phyloP scores from a whole-genome alignment of 2,888 invertebrate species.

The Acanthosoma haemorrhoidale region DNA sequence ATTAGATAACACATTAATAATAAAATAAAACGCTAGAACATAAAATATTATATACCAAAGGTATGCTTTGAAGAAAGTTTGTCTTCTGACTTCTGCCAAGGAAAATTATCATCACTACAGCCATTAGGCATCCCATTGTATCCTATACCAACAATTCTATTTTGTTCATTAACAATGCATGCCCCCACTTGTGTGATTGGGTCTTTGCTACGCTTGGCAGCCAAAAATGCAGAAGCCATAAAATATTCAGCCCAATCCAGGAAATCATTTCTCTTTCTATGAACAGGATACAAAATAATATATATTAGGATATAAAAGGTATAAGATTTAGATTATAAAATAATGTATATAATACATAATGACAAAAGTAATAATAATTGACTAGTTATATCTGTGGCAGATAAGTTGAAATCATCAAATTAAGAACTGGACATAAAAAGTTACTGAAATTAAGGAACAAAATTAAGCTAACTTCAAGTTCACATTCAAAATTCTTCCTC shows the following conservation, averaged over 20 bases:
- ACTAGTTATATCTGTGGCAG: too few species aligned
- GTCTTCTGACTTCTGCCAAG: constrained; percentile 72
- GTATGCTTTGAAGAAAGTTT: constrained; percentile 70
- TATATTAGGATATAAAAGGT: too few species aligned
- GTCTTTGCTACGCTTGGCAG: constrained; percentile 92
- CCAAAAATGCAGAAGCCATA: constrained; percentile 86
- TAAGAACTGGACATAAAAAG: too few species aligned
- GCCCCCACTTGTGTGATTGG: constrained; percentile 91
- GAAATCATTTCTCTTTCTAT: constrained; percentile 53
- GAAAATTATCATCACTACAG: constrained; percentile 80
- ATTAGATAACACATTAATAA: not conserved
- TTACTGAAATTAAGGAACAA: too few species aligned
- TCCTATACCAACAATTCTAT: constrained; percentile 86
- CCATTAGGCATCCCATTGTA: constrained; percentile 96
- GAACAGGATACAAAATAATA: not conserved
- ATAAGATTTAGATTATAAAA: too few species aligned
- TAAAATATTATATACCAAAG: constrained; percentile 60
- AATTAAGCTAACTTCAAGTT: too few species aligned
- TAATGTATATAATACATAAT: too few species aligned
- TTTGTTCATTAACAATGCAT: constrained; percentile 81
- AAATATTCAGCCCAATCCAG: constrained; percentile 91
- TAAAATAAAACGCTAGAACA: not conserved
- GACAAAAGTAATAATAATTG: too few species aligned
- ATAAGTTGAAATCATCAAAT: too few species aligned
- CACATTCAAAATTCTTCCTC: too few species aligned